Evolutionary conservation across 2,797 vertebrate species (phyloP).

Genomic region (Morus bassanus): DNA sequence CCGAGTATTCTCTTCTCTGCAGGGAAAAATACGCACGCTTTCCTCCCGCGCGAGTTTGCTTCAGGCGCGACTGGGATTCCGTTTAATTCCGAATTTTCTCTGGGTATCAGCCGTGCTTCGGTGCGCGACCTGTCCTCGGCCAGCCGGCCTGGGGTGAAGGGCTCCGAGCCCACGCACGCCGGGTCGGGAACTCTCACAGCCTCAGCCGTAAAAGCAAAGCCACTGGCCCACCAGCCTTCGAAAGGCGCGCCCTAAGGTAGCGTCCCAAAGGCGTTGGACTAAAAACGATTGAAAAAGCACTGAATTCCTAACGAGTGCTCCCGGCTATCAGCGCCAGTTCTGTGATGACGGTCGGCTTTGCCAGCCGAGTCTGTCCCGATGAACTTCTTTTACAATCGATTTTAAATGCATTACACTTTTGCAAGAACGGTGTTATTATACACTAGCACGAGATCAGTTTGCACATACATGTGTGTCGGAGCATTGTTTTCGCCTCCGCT

Average conservation of each 20-base stretch:
- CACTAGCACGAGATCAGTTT: not conserved
- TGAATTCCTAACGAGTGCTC: not conserved
- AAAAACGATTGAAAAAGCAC: not conserved
- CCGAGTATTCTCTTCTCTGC: not conserved
- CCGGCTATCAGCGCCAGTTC: not conserved
- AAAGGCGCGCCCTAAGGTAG: not conserved
- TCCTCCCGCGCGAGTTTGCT: not conserved
- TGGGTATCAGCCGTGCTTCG: not conserved
- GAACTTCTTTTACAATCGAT: not conserved
- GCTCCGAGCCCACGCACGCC: not conserved
- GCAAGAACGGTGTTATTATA: not conserved
- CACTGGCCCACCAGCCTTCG: not conserved
- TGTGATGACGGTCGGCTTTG: not conserved
- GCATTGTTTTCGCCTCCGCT: not conserved
- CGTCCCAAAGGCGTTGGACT: not conserved
- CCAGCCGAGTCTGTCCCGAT: rapidly evolving
- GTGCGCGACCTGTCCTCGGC: not conserved
- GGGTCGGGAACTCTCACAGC: not conserved
- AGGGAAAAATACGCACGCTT: not conserved
- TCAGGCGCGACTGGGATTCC: not conserved
- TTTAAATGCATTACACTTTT: not conserved
- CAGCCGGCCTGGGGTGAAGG: not conserved
- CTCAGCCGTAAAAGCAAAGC: not conserved
- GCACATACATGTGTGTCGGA: rapidly evolving
- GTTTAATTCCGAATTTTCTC: not conserved